Conservation (phyloP, 2,888 invertebrate genomes). For the Augiades crinisus region DNA sequence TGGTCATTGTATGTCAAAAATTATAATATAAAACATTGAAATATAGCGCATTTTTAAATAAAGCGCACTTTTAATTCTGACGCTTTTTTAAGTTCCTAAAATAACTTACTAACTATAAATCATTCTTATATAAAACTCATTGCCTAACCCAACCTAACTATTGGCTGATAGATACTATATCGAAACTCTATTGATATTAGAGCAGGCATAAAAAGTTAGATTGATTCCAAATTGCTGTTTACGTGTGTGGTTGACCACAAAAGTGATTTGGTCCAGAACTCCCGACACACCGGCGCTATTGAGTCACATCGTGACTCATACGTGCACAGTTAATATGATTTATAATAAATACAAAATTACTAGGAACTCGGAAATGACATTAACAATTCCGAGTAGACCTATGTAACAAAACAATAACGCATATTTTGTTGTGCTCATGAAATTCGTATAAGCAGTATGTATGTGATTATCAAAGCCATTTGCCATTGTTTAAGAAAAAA, state of each 20-base stretch:
- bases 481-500: constrained; percentile 24
- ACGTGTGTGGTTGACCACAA: constrained; percentile 62
- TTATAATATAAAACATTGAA: no score
- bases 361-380: constrained; percentile 54
- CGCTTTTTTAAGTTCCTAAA: no score
- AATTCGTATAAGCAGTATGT: constrained; percentile 17
- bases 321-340: constrained; percentile 43
- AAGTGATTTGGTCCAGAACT: constrained; percentile 38
- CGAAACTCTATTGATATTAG: constrained; percentile 44
- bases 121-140: no score
- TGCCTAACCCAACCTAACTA: no score
- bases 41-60: no score
- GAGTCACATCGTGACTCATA: constrained; percentile 58
- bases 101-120: no score
- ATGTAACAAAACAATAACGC: constrained; percentile 16
- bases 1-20: no score
- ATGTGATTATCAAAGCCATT: constrained; percentile 17
- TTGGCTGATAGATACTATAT: constrained; percentile 31
- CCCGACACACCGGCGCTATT: constrained; percentile 37
- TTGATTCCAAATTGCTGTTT: constrained; percentile 65
- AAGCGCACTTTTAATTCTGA: no score
- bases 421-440: neutral
- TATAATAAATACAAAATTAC: constrained; percentile 60
- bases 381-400: constrained; percentile 41
- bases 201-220: constrained; percentile 50